Base-by-base conservation (phyloP, 1,140 invertebrate species). In the Radopholus similis region DNA sequence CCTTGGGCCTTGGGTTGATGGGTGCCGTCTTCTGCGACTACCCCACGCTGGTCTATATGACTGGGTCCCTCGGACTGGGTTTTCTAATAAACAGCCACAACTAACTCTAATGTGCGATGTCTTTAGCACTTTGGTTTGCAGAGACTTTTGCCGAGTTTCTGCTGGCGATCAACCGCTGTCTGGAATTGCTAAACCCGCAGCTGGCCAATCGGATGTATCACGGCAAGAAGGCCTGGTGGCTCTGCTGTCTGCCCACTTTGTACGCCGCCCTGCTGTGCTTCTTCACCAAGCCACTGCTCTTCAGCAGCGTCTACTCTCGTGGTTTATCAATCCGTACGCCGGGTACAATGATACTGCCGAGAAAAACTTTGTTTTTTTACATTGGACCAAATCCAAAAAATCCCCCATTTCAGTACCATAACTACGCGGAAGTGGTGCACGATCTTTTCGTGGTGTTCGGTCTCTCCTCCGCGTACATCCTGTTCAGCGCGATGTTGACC, bases 261-360 rank as follows among this genome's bases (percentile, higher is more conserved):
- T 66, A 60, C 37, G 64, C 54, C 26, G 9, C 49, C 11, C 6
- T 38, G 15, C 49, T 53, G 37, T 47, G 23, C 15, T 56, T 59
- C 15, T 66, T 4, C 26, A 60, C 53, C 9, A 34, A 32, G 49
- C 64, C 64, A 15, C 37, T 66, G 5, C 37, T 66, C 6, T 66
- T 66, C 38, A 66, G n/a, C 32, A 55, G 64, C n/a, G 9, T 66
- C 35, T 59, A 66, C 58, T 66, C 26, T 37, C 57, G 3, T 66
- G 56, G 56, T 62, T 58, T 47, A 57, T 66, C 51, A 58, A 66
- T 44, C 64, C 64, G 42, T 66, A 62, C 59, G 55, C 58, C 38
- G 64, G 64, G 13, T 66, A 66, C 44, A 18, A 35, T 37, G 51
- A 66, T 28, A 40, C 35, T 34, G 32, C 40, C 38, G 51, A 32